A percentile compares a stretch with the other conserved stretches of the same genome.
phyloP scores from a whole-genome alignment of 2,797 vertebrate genomes.

The Molossus molossus region DNA sequence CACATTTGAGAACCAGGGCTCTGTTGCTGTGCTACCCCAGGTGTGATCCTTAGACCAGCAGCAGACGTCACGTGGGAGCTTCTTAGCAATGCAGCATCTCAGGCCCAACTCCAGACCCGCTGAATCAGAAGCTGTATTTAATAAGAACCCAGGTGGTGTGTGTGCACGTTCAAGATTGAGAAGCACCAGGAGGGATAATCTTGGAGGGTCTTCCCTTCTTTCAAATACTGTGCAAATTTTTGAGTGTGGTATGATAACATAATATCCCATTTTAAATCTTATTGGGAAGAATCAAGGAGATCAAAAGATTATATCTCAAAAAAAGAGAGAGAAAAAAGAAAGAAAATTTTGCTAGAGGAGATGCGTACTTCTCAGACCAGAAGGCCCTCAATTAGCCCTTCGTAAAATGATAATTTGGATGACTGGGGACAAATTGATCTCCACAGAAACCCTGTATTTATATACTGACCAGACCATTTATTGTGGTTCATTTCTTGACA shows the following conservation, averaged over 20 bases:
- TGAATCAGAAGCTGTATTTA: not conserved
- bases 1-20: not conserved
- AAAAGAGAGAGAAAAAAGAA: not conserved
- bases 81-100: not conserved
- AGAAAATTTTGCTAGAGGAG: not conserved
- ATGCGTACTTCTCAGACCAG: slow-evolving; percentile 61
- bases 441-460: slow-evolving; percentile 83
- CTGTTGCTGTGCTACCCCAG: not conserved
- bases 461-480: slow-evolving; percentile 80
- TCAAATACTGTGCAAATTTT: not conserved
- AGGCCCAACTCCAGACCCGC: not conserved
- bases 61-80: not conserved
- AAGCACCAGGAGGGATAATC: not conserved
- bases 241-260: not conserved
- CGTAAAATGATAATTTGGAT: slow-evolving; percentile 81
- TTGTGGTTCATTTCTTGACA: slow-evolving; percentile 80
- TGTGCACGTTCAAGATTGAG: not conserved
- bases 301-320: slow-evolving; percentile 26
- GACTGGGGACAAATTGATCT: slow-evolving; percentile 82
- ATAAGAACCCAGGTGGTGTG: not conserved
- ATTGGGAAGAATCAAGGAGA: not conserved
- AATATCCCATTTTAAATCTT: slow-evolving; percentile 34
- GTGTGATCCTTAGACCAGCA: not conserved
- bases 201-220: not conserved
- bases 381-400: slow-evolving; percentile 76